phyloP scores from a whole-genome alignment of 2,888 invertebrate species.

The Zelleria hepariella region DNA sequence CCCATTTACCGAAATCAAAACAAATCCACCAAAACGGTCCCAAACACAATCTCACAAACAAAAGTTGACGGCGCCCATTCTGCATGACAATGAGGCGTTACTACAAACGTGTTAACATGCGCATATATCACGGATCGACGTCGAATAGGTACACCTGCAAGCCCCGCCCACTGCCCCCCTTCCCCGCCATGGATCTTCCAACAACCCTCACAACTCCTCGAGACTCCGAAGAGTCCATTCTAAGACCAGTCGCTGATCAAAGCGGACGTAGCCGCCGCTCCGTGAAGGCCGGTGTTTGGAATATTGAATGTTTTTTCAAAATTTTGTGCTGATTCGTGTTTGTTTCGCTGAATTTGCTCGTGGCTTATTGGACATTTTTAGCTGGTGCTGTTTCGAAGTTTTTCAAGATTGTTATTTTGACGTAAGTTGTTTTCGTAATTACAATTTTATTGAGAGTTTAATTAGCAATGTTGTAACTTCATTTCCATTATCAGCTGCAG shows the following conservation, averaged over 20 bases:
- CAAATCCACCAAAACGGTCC: not conserved
- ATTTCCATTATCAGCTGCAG: not conserved
- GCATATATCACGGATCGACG: conserved; percentile 61
- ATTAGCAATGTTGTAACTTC: not conserved
- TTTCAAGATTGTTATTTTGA: not conserved
- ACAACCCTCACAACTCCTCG: not conserved
- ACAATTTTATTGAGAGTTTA: not conserved
- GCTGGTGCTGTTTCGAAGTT: not conserved
- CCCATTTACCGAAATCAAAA: not conserved
- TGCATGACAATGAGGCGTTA: conserved; percentile 64
- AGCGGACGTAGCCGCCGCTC: conserved; percentile 31
- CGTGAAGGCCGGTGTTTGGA: conserved; percentile 30
- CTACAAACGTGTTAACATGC: conserved; percentile 54
- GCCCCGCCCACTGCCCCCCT: conserved; percentile 40
- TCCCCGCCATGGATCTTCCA: conserved; percentile 16
- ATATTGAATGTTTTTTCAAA: conserved; percentile 27
- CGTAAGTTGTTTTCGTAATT: not conserved
- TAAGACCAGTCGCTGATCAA: conserved; percentile 42
- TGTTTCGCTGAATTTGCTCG: not conserved
- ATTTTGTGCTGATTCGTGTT: not conserved
- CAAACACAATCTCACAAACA: not conserved
- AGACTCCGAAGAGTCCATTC: conserved; percentile 33
- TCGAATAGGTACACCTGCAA: conserved; percentile 52
- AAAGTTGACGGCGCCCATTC: conserved; percentile 8
- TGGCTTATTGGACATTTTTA: not conserved